A percentile compares a stretch with the other conserved stretches of the same genome.
These are phyloP conservation scores for Gymnobelideus leadbeateri DNA, from an alignment of 2,113 vertebrate genomes.

Conservation along the genomic window DNA sequence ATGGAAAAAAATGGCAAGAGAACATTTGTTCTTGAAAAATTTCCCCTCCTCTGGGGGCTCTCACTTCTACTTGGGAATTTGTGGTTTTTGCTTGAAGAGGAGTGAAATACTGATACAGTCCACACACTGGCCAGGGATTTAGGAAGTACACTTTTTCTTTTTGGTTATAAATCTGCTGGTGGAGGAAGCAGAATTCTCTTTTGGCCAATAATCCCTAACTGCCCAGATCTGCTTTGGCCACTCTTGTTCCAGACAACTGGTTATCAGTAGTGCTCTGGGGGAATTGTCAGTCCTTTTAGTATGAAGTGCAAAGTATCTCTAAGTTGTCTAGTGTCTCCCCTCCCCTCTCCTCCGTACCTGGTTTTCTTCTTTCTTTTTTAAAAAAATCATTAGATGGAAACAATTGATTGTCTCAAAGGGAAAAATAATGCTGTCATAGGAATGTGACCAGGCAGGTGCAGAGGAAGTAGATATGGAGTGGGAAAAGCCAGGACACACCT, in stretches of 20 bases:
- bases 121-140: not conserved
- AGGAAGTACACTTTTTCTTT: not conserved
- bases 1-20: not conserved
- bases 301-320: not conserved
- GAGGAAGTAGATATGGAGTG: not conserved
- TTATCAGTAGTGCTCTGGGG: not conserved
- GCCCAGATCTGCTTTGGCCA: not conserved
- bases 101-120: not conserved
- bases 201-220: not conserved
- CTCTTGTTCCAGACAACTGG: not conserved
- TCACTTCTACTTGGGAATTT: conserved; percentile 9
- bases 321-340: conserved; percentile 20
- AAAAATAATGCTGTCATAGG: not conserved
- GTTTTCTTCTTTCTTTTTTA: conserved; percentile 15
- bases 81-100: not conserved
- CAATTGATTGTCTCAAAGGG: not conserved
- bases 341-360: not conserved
- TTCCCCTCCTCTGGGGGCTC: not conserved
- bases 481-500: not conserved
- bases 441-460: not conserved
- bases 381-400: not conserved
- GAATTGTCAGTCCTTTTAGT: not conserved
- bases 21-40: not conserved
- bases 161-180: not conserved
- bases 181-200: not conserved